phyloP scores from a whole-genome alignment of 2,113 vertebrate genomes.

The Limanda limanda region DNA sequence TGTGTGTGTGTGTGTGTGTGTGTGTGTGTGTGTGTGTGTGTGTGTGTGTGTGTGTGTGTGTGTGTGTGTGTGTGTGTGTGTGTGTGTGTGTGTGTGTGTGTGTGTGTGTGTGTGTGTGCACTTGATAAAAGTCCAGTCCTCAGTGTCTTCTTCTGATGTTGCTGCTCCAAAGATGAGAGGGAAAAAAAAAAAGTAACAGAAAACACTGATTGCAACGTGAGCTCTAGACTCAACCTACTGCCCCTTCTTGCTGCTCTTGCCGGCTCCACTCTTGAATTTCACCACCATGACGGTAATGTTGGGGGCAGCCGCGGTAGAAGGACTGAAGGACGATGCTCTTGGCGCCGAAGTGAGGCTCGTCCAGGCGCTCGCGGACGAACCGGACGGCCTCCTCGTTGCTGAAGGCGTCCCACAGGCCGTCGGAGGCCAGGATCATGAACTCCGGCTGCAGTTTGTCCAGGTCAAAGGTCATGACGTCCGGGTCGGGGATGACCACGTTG shows the following conservation, averaged over 20 bases:
- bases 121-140: slow-evolving; percentile 10
- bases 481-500: slow-evolving; percentile 95
- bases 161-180: slow-evolving; percentile 19
- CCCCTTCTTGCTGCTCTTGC: slow-evolving; percentile 78
- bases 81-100: background rate
- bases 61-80: background rate
- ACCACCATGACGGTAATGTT: slow-evolving; percentile 99
- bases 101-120: background rate
- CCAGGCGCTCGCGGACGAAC: slow-evolving; percentile 95
- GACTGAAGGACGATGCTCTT: slow-evolving; percentile 99
- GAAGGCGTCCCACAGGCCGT: slow-evolving; percentile 98
- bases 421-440: slow-evolving; percentile 98
- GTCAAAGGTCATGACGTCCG: slow-evolving; percentile 96
- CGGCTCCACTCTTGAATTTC: slow-evolving; percentile 91
- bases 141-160: slow-evolving; percentile 16
- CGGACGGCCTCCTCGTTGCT: slow-evolving; percentile 97
- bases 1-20: too few relatives aligned
- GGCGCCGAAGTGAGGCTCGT: slow-evolving; percentile 97
- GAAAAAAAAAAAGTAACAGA: background rate
- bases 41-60: background rate
- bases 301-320: slow-evolving; percentile 96
- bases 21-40: too few relatives aligned
- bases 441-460: slow-evolving; percentile 97
- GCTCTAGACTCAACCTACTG: slow-evolving; percentile 75
- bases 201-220: slow-evolving; percentile 22